phyloP scores from a whole-genome alignment of 2,113 vertebrate genomes.

The Leucoraja erinaceus region DNA sequence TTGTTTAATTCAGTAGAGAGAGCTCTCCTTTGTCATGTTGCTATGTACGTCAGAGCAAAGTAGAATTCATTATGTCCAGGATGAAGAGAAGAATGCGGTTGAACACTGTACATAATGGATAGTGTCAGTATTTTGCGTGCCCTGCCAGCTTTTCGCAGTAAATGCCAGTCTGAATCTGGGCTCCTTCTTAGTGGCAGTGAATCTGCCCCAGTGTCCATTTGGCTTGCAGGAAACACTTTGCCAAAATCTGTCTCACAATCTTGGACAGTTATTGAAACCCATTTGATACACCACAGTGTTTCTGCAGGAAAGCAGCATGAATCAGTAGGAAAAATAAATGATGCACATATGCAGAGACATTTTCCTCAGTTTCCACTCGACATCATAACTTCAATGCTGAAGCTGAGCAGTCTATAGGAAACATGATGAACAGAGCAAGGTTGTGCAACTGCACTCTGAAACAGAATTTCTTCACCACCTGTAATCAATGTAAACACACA shows the following conservation, averaged over 20 bases:
- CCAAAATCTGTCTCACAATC: background rate
- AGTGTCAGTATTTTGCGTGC: background rate
- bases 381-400: background rate
- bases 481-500: background rate
- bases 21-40: conserved; percentile 21
- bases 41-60: conserved; percentile 29
- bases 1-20: conserved; percentile 16
- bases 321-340: background rate
- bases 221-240: background rate
- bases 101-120: conserved; percentile 28
- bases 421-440: background rate
- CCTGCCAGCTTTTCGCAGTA: conserved; percentile 28
- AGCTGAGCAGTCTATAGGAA: background rate
- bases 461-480: background rate
- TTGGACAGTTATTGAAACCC: background rate
- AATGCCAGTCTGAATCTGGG: background rate
- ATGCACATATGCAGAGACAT: background rate
- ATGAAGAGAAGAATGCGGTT: conserved; percentile 11
- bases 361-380: conserved; percentile 4
- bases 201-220: conserved; percentile 3
- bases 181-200: background rate
- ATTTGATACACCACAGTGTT: background rate
- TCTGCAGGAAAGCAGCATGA: background rate
- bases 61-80: conserved; percentile 27
- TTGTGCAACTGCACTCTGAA: background rate